phyloP scores from a whole-genome alignment of 2,888 invertebrate genomes.

The Taphrorychus bicolor region DNA sequence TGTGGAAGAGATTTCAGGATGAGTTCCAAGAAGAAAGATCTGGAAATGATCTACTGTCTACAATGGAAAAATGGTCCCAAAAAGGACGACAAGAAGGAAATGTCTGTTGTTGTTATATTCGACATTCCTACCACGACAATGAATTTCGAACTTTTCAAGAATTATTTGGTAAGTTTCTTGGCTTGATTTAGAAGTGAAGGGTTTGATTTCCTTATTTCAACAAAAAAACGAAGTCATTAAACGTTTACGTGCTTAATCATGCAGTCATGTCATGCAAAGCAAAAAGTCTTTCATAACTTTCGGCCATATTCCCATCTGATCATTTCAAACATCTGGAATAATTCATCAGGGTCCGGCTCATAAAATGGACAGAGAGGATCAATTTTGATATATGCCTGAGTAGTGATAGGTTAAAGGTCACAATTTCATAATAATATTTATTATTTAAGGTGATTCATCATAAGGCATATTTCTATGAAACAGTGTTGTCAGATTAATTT shows the following conservation, averaged over 20 bases:
- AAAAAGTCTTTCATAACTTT: too few relatives aligned
- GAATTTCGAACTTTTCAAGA: conserved; percentile 59
- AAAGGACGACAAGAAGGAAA: conserved; percentile 54
- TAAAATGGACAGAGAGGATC: too few relatives aligned
- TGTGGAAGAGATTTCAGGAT: conserved; percentile 35
- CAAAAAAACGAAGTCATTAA: neutral
- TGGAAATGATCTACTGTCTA: conserved; percentile 59
- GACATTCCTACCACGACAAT: conserved; percentile 59
- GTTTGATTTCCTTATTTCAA: neutral
- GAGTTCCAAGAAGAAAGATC: conserved; percentile 47
- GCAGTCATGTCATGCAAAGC: too few relatives aligned
- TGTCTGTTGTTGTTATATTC: conserved; percentile 57
- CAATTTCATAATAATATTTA: too few relatives aligned
- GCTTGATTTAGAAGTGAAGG: neutral
- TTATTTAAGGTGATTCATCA: too few relatives aligned
- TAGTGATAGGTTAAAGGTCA: too few relatives aligned
- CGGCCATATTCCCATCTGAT: too few relatives aligned
- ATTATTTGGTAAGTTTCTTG: conserved; percentile 56
- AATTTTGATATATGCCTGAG: too few relatives aligned
- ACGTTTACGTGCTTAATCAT: neutral
- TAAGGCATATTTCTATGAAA: too few relatives aligned
- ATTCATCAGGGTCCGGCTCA: too few relatives aligned
- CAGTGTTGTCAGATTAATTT: too few relatives aligned
- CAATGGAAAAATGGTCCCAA: conserved; percentile 57
- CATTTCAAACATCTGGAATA: too few relatives aligned